Evolutionary conservation across 1,140 invertebrate genomes (phyloP), one percentile per base, ranked within the genome.

Genomic region (Zaprionus ornatus): DNA sequence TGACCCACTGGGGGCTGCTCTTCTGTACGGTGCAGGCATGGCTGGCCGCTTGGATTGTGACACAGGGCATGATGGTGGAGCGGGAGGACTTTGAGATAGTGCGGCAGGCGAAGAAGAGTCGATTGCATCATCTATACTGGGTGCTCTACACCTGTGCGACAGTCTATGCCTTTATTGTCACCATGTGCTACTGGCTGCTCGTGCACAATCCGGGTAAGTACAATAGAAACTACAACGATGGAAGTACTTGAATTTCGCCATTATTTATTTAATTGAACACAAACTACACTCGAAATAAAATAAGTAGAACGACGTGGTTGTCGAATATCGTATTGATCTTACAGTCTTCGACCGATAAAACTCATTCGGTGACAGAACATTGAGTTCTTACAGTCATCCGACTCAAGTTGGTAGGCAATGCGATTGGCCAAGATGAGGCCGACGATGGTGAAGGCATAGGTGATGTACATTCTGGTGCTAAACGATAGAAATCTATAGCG

Each of bases 1-100:
- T 96, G n/a, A 96, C 95, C 12, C 94, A 96, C 77, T 96, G 95
- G 95, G 95, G 95, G 12, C 91, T 95, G 64, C 79, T 93, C 0
- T 79, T 94, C 0, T 95, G 95, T 32, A 85, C 93, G 0, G 68
- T 88, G 0, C 95, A 93, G 65, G 91, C 56, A 60, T 91, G 71
- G 94, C 92, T 83, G 75, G 84, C 82, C 50, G 87, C 90, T 42
- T 90, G 91, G 82, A 92, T 93, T 57, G 86, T 88, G 9, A 92
- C 90, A 66, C 91, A 93, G 74, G 92, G 91, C n/a, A 91, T 93
- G 91, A 93, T 92, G 92, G 93, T 86, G 71, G 93, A 91, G 69
- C 91, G 85, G n/a, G 86, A 91, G 55, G 92, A 92, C 72, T 91
- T 91, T 27, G 83, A 92, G 60, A 79, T 92, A 21, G 91, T 92